Percentiles rank a stretch among this genome's conserved stretches.
Conservation (phyloP, 2,888 invertebrate genomes). For the Spodoptera littoralis region DNA sequence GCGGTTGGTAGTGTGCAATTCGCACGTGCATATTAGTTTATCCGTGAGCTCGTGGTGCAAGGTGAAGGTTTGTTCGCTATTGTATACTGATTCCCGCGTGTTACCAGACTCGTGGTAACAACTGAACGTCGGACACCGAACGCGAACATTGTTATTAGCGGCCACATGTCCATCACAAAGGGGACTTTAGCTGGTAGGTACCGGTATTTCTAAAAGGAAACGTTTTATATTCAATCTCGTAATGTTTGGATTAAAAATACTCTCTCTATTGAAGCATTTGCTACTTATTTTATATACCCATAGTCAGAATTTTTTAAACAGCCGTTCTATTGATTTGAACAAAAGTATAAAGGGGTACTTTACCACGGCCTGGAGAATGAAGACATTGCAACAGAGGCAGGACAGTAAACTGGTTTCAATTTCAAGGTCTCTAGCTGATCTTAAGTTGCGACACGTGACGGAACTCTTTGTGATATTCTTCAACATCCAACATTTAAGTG, state of each 20-base stretch:
- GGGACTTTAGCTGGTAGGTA: background rate
- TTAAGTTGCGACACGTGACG: no score
- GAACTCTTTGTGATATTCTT: no score
- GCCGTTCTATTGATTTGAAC: conserved; percentile 4
- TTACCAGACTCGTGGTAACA: background rate
- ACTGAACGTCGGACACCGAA: background rate
- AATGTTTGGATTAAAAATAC: background rate
- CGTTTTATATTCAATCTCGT: conserved; percentile 2
- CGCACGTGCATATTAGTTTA: background rate
- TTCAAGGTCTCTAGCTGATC: no score
- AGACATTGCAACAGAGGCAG: no score
- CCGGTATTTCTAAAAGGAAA: conserved; percentile 8
- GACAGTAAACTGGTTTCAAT: no score
- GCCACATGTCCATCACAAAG: conserved; percentile 17
- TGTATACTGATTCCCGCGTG: conserved; percentile 5
- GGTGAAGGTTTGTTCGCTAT: conserved; percentile 6
- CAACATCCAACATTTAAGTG: no score
- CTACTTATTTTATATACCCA: conserved; percentile 5
- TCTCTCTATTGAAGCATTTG: background rate
- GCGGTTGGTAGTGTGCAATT: conserved; percentile 7
- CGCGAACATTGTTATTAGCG: background rate
- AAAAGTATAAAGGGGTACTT: background rate
- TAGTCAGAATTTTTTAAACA: conserved; percentile 2
- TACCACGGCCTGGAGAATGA: background rate
- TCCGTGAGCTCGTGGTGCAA: background rate